Evolutionary conservation across 2,888 invertebrate species (phyloP).

Genomic region (Onthophagus sagittarius): DNA sequence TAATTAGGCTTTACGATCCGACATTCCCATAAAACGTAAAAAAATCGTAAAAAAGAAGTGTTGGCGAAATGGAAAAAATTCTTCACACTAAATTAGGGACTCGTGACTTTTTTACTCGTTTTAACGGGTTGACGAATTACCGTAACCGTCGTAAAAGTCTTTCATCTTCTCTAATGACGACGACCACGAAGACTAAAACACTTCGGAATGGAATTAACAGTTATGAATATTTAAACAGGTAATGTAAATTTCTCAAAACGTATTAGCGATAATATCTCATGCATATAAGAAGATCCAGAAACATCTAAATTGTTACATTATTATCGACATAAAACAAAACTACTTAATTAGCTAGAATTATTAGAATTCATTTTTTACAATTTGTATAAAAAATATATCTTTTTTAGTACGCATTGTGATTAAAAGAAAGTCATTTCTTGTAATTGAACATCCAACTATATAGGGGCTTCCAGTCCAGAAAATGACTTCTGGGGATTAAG

Average conservation of each 20-base stretch:
- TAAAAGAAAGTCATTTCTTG: no score
- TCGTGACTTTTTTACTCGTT: not conserved
- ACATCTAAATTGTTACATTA: no score
- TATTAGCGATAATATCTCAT: not conserved
- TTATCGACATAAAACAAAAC: no score
- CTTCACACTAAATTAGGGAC: not conserved
- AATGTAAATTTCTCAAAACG: not conserved
- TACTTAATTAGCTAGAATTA: no score
- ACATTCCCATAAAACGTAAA: not conserved
- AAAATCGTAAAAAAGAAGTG: not conserved
- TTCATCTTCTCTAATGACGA: not conserved
- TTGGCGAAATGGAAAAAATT: not conserved
- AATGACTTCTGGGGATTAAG: no score
- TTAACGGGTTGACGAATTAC: not conserved
- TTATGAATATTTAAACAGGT: not conserved
- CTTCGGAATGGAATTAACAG: not conserved
- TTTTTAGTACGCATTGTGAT: no score
- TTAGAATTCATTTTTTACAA: no score
- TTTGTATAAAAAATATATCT: no score
- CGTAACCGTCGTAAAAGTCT: not conserved
- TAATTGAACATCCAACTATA: no score
- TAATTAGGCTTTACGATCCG: not conserved
- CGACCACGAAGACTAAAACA: not conserved
- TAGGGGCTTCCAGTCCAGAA: no score
- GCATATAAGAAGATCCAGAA: not conserved